These are phyloP conservation scores for Panzeria rudis DNA, from an alignment of 2,888 invertebrate genomes.

Conservation along the genomic window DNA sequence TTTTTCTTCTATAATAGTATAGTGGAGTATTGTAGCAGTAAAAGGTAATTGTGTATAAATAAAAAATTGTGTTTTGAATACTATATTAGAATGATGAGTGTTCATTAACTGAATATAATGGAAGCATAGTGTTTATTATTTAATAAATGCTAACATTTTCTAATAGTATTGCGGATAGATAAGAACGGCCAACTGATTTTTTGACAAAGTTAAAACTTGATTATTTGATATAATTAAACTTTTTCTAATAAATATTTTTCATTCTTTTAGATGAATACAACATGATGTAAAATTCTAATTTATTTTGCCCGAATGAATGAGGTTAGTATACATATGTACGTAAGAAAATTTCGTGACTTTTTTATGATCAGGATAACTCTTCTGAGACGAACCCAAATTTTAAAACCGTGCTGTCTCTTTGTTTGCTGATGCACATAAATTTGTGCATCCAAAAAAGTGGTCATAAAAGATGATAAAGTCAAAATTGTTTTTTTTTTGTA, in stretches of 20 bases:
- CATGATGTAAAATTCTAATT: not conserved
- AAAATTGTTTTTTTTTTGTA: not conserved
- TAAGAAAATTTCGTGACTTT: slow-evolving; percentile 44
- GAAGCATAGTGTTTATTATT: slow-evolving; percentile 51
- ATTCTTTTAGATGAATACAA: not conserved
- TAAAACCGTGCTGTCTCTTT: slow-evolving; percentile 59
- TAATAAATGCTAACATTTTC: slow-evolving; percentile 29
- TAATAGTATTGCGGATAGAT: slow-evolving; percentile 69
- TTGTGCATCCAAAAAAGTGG: not conserved
- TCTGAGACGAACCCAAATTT: slow-evolving; percentile 58
- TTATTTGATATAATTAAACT: too few relatives aligned
- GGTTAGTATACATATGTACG: not conserved
- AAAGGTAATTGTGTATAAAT: slow-evolving; percentile 46
- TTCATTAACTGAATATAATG: slow-evolving; percentile 51
- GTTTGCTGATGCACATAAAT: not conserved
- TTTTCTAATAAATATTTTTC: not conserved
- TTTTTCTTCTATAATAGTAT: too few relatives aligned
- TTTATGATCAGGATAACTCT: slow-evolving; percentile 61
- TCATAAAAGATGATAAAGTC: not conserved
- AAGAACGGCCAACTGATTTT: slow-evolving; percentile 74
- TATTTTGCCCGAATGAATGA: not conserved
- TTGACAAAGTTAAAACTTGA: not conserved
- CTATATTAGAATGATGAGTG: slow-evolving; percentile 57
- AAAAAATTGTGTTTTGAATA: not conserved
- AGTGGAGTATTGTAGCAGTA: not conserved